Conservation (phyloP, 2,888 invertebrate genomes). For the Drosophila nigritarsus region DNA sequence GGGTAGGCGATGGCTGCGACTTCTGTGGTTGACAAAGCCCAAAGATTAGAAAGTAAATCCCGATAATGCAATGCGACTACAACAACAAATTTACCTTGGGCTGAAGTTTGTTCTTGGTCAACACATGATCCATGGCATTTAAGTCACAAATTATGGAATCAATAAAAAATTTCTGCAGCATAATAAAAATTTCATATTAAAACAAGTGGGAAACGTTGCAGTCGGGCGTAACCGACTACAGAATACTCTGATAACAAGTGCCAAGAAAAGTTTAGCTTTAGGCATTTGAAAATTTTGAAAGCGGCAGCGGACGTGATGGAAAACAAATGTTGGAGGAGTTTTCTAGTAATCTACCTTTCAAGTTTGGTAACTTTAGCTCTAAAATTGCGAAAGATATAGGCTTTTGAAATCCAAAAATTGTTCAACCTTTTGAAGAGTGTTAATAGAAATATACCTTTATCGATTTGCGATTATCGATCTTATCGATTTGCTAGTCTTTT, state of each 20-base stretch:
- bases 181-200: neutral
- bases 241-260: neutral
- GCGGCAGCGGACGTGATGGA: neutral
- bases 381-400: neutral
- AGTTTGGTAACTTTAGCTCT: neutral
- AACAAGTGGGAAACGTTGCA: neutral
- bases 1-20: conserved; percentile 23
- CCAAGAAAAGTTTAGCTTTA: neutral
- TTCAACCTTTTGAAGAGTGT: neutral
- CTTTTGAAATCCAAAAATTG: too few species aligned
- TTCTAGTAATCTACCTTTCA: neutral
- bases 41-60: neutral
- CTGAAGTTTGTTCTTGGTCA: conserved; percentile 56
- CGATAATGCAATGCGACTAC: too few species aligned
- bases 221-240: neutral
- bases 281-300: neutral
- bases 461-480: neutral
- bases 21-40: conserved; percentile 11
- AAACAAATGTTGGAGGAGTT: neutral
- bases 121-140: conserved; percentile 77
- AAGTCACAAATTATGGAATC: conserved; percentile 80
- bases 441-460: neutral
- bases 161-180: conserved; percentile 77
- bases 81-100: conserved; percentile 53
- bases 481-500: neutral